Evolutionary conservation across 2,113 vertebrate genomes (phyloP), one percentile per base, ranked within the genome.

Genomic region (Axis porcinus): DNA sequence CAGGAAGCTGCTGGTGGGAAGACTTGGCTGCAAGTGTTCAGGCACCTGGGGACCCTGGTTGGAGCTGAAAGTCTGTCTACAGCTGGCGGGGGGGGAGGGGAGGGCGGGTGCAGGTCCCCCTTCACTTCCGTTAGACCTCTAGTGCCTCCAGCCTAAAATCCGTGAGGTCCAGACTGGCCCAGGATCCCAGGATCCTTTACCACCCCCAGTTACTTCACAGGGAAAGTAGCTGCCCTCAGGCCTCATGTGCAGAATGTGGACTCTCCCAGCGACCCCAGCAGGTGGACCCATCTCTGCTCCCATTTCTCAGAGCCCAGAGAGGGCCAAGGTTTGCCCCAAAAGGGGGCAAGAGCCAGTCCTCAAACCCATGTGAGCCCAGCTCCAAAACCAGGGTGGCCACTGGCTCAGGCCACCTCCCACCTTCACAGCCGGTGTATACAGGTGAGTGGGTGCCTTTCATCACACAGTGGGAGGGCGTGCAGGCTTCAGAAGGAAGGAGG

Each of bases 391-490:
- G 2, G 4, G 13, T 12, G 1, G 6, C 10, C 33, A 7, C 40
- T 45, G 25, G 33, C 58, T 55, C 60, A 17, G 52, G 28, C 6
- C 2, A 27, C 45, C 10, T 21, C 60, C 43, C 6, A 3, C 19
- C 36, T 2, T 6, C 33, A 7, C 1, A 0, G 52, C 16, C 8
- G 6, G 1, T 4, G 11, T 55, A 3, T 40, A 9, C 36, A 12
- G 30, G 8, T 36, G 10, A 5, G 3, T 3, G 16, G 30, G 7
- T 5, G 13, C 10, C 0, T 16, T 13, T 33, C 57, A 2, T 7
- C 15, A 0, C 0, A 2, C 3, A 1, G 19, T 2, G 7, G 19
- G 7, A 2, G 6, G 4, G 5, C 2, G 0, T 1, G 5, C 1
- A 0, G 36, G 13, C 70, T 23, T 23, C 2, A 2, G 25, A 11